Evolutionary conservation across 2,797 vertebrate genomes (phyloP), one percentile per base, ranked within the genome.

Genomic region (Sebastes oblongus): DNA sequence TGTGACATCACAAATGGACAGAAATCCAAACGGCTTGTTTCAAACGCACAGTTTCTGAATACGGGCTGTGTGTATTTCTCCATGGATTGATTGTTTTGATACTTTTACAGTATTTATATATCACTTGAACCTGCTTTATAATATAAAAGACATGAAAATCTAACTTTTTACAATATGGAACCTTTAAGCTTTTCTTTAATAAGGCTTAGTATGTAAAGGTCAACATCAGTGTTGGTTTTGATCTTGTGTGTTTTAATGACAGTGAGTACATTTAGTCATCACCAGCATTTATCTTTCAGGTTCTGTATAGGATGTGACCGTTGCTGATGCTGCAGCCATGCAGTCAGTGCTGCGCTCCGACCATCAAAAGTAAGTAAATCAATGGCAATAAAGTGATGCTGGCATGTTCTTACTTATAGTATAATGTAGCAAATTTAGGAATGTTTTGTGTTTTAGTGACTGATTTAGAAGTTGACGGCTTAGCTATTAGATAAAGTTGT

Each of bases 321-420:
- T 50, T 20, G 8, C 42, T 34, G 29, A 64, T 60, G 52, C 34
- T 72, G 71, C 78, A 60, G 66, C 56, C 65, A 89, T 93, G 90
- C 60, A 75, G 70, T 82, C 88, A n/a, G 36, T 29, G 29, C 20
- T 82, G 75, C 34, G 18, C 54, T 59, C 77, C 3, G 25, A 81
- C 32, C 34, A 61, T 62, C 72, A 76, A 22, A 90, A 50, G 94
- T 95, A 87, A 83, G 93, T 86, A 55, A 52, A 82, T 29, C 0
- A 10, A 11, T 16, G 10, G 14, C 1, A 72, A 16, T 16, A 4
- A 27, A 18, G 1, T 65, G 18, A 20, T 60, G 16, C 14, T 50
- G 6, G 3, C 10, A 39, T 64, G 12, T 34, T n/a, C 1, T 55
- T 64, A 16, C 27, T 29, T 36, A 6, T 12, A 18, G 3, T 27